Percentiles rank a stretch among this genome's conserved stretches.
Evolutionary conservation across 2,888 invertebrate species (phyloP).

Genomic region (Pristionchus arcanus): DNA sequence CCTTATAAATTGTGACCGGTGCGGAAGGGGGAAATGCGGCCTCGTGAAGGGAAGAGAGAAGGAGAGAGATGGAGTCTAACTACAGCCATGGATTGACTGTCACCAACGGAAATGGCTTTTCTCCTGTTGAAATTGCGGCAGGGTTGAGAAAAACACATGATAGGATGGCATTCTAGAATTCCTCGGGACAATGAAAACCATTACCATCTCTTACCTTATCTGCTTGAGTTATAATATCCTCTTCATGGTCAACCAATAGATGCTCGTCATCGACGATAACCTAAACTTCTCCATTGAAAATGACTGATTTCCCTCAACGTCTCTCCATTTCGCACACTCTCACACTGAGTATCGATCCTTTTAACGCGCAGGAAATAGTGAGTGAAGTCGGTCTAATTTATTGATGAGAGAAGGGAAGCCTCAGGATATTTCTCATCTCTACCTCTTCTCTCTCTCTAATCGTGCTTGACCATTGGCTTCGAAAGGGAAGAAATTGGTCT

Average conservation of each 20-base stretch:
- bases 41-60: neutral
- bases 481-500: neutral
- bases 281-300: neutral
- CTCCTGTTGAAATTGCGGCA: no score
- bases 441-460: conserved; percentile 3
- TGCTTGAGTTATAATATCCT: conserved; percentile 31
- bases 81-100: neutral
- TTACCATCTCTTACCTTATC: conserved; percentile 21
- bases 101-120: neutral
- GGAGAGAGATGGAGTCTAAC: neutral
- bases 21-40: conserved; percentile 32
- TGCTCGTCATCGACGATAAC: conserved; percentile 6
- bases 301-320: neutral
- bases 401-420: conserved; percentile 47
- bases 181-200: neutral
- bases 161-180: no score
- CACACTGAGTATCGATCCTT: conserved; percentile 39
- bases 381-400: conserved; percentile 25
- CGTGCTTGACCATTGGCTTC: conserved; percentile 15
- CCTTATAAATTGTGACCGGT: conserved; percentile 44
- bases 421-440: conserved; percentile 30
- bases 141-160: no score
- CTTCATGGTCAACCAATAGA: conserved; percentile 21
- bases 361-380: neutral
- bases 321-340: neutral